Conservation (phyloP, 2,797 vertebrate genomes). For the Myiotriccus ornatus region DNA sequence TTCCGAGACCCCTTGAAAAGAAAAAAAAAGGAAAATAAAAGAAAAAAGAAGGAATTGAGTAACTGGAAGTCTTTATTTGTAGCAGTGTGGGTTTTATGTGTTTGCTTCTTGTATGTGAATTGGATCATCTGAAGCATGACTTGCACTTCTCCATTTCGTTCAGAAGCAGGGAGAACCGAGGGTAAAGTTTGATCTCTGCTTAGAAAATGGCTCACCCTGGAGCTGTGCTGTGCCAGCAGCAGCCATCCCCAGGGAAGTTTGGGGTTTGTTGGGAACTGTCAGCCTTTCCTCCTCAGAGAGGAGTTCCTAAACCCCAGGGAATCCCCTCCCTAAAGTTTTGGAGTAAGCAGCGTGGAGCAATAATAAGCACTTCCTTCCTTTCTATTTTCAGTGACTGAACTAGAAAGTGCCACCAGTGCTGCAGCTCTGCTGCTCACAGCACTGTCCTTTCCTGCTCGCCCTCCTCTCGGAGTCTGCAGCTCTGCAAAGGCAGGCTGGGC, state of each 20-base stretch:
- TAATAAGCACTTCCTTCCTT: conserved; percentile 57
- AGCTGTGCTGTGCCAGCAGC: background rate
- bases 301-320: conserved; percentile 61
- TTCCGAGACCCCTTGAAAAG: background rate
- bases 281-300: conserved; percentile 22
- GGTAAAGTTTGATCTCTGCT: background rate
- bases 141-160: background rate
- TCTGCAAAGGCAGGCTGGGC: background rate
- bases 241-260: background rate
- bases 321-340: conserved; percentile 24
- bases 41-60: background rate
- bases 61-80: background rate
- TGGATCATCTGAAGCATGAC: background rate
- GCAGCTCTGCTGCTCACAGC: background rate
- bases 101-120: background rate
- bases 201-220: conserved; percentile 28
- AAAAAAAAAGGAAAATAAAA: background rate
- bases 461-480: accelerated
- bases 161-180: background rate
- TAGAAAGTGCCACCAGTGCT: background rate
- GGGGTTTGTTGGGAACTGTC: conserved; percentile 24
- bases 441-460: background rate
- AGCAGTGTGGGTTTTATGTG: background rate
- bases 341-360: conserved; percentile 19
- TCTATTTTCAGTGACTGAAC: conserved; percentile 45